A percentile compares a stretch with the other conserved stretches of the same genome.
These are phyloP conservation scores for Panthera uncia DNA, from an alignment of 2,113 vertebrate genomes.

Conservation along the genomic window DNA sequence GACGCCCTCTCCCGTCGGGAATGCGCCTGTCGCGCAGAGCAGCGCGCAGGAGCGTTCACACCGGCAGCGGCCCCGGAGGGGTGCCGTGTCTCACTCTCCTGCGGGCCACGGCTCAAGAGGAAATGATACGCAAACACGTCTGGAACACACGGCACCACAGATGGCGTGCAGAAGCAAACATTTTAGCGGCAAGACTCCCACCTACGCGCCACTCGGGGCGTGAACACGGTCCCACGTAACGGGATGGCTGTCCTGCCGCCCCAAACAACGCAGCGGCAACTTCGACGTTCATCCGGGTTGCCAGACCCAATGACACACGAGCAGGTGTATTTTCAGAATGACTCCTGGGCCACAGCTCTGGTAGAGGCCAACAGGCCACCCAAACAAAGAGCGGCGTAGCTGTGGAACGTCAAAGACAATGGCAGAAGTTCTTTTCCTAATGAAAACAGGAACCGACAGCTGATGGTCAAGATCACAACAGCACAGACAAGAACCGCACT, in stretches of 20 bases:
- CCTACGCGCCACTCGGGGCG: neutral
- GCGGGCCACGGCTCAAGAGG: neutral
- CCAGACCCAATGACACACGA: too few species aligned
- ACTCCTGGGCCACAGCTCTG: too few species aligned
- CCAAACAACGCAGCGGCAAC: too few species aligned
- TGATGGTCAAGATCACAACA: neutral
- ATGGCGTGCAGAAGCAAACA: neutral
- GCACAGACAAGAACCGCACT: neutral
- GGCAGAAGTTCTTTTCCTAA: neutral
- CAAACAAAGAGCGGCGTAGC: neutral
- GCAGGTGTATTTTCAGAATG: too few species aligned
- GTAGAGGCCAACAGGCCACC: too few species aligned
- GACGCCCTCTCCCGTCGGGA: fast-evolving
- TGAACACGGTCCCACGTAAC: too few species aligned
- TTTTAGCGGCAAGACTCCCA: neutral
- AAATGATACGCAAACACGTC: neutral
- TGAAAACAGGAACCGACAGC: neutral
- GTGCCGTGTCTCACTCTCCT: too few species aligned
- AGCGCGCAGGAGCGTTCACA: too few species aligned
- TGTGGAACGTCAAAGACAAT: neutral
- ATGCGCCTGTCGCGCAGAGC: neutral
- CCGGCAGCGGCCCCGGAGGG: neutral
- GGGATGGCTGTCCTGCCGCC: too few species aligned
- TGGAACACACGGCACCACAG: neutral
- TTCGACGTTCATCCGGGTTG: too few species aligned